phyloP scores from a whole-genome alignment of 53 echinoderm and acorn worm genomes.

The Actinopyga echinites region DNA sequence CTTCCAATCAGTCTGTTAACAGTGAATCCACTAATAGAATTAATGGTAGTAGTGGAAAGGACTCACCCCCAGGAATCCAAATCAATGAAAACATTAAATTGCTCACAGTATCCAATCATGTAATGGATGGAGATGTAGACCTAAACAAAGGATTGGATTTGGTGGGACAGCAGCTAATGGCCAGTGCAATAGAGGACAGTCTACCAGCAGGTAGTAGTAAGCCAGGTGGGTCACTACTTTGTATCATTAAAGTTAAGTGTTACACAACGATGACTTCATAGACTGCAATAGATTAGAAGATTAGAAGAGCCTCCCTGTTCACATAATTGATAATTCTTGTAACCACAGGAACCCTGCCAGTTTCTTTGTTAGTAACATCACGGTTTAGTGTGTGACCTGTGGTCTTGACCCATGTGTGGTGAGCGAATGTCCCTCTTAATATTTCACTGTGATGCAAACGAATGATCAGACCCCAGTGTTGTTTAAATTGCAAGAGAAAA shows the following conservation, averaged over 20 bases:
- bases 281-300: too few species aligned
- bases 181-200: slow-evolving; percentile 42
- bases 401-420: too few species aligned
- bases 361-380: too few species aligned
- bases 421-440: too few species aligned
- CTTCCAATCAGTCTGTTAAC: neutral
- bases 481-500: too few species aligned
- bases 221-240: neutral
- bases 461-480: too few species aligned
- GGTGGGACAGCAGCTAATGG: slow-evolving; percentile 36
- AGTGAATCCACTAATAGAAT: slow-evolving; percentile 17
- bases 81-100: slow-evolving; percentile 76
- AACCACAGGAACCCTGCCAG: too few species aligned
- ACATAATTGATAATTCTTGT: too few species aligned
- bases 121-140: neutral
- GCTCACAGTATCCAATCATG: slow-evolving; percentile 63
- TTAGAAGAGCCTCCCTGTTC: too few species aligned
- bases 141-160: slow-evolving; percentile 20
- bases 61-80: slow-evolving; percentile 71
- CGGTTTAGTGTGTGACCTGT: too few species aligned
- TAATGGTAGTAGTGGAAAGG: slow-evolving; percentile 4
- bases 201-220: neutral
- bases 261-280: neutral
- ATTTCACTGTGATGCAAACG: too few species aligned
- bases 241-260: neutral